Evolutionary conservation across 2,113 vertebrate genomes (phyloP), one percentile per base, ranked within the genome.

Genomic region (Hippocampus zosterae): DNA sequence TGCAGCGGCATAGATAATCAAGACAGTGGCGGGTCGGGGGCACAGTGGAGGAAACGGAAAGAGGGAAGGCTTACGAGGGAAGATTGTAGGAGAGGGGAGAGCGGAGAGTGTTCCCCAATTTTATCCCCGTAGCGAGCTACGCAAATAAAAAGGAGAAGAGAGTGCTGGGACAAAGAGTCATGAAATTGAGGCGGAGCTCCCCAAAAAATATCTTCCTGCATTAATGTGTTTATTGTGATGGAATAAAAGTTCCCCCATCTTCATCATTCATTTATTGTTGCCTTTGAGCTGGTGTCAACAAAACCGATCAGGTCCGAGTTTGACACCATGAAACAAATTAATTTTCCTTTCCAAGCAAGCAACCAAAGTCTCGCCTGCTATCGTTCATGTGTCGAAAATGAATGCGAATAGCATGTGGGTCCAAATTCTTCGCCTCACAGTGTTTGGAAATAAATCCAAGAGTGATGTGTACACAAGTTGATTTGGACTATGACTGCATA

Each of bases 141-240:
- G 75, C 76, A 74, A 68, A 78, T 41, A 72, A n/a, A 70, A 71
- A 73, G 3, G 52, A 75, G 80, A 23, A n/a, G 50, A 40, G 50
- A 40, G 57, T 61, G 74, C 1, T 27, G 25, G 13, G 61, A 27
- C 63, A 78, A 80, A 82, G 79, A 71, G 57, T 82, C 76, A 72
- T 65, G 70, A 66, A 77, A 65, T 66, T 70, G 37, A 64, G 68
- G 74, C 84, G 79, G 74, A 73, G 65, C 60, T 55, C 70, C 72
- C 5, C 42, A 78, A 81, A 55, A 23, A 55, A 55, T 7, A 55
- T 23, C 8, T 55, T 55, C 52, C 52, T 10, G 52, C 52, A 76
- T 81, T 68, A 52, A 46, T 77, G 64, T 64, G 41, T 72, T 81
- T 65, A 66, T 79, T 44, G 65, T 61, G 67, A 65, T 2, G 18